Base-by-base conservation (phyloP, 2,888 invertebrate genomes). In the Patella ulyssiponensis region DNA sequence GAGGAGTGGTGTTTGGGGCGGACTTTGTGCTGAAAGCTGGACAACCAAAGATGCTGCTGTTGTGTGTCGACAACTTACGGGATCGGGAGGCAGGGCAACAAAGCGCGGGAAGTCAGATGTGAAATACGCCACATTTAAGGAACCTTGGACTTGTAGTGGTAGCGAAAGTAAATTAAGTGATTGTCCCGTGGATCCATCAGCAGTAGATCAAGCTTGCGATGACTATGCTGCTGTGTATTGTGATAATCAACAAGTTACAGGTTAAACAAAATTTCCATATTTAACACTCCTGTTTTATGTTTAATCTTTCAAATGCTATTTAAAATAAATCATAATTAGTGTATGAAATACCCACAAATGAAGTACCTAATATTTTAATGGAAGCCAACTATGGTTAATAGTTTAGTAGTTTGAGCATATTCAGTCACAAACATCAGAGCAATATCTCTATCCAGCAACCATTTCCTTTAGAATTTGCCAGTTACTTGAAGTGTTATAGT, bases 1-100 rank as follows among this genome's bases (percentile, higher is more conserved):
- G 23, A 64, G 23, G 23, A 64, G 14, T 11, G 64, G 64, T 64
- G 64, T 64, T 64, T 64, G 64, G 64, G 64, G 64, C 20, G 64
- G 64, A 17, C 64, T 64, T 23, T 64, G 64, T 64, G 64, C 64
- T 20, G 64, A 64, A 23, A 64, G 64, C 23, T 64, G 64, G 64
- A 64, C 20, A 23, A 14, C 20, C 23, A 64, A 64, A 14, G 64
- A 64, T 64, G 64, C 64, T 9, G 14, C 64, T 23, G 64, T 64
- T 64, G 64, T 64, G 11, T 64, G 64, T 23, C 20, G 23, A 14
- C 64, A 64, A 23, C 23, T 64, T 2, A 64, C 20, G 14, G 64
- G 64, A 14, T 23, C 64, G 12, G 23, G 64, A 12, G 64, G 64
- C 23, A 64, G 23, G 23, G 20, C 64, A 14, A 20, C 23, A 23